Evolutionary conservation across 2,113 vertebrate genomes (phyloP), one percentile per base, ranked within the genome.

Genomic region (Festucalex cinctus): DNA sequence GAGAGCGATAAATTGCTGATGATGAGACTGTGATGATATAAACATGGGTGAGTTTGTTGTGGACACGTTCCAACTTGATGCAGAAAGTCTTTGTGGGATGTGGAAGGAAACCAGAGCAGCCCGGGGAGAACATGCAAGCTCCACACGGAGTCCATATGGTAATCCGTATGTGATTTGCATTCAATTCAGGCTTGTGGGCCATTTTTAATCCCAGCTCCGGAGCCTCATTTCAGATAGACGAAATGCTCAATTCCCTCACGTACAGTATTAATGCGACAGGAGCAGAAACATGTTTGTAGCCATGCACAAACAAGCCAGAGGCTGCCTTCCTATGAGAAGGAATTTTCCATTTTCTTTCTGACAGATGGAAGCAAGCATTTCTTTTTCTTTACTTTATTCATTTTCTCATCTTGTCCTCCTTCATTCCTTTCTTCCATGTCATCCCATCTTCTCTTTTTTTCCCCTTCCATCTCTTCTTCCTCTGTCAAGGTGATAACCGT

Each of bases 401-500:
- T 9, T 10, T 66, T 46, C 26, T 37, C 46, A 63, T 63, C 58
- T 57, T n/a, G 35, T 32, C 46, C 63, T 44, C 9, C 13, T 10
- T 64, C n/a, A 26, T 37, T 2, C 36, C 39, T 48, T 49, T 58
- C 6, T 39, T 57, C 17, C 26, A 14, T n/a, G n/a, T n/a, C 65
- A 13, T 65, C 59, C 9, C 65, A 46, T 46, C 53, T 59, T 17
- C 26, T 62, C 10, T 8, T n/a, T 36, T 16, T 20, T 24, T 14
- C 13, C 41, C 9, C 6, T 0, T 22, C 26, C 17, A 24, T 39
- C 54, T 54, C 13, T 67, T 43, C n/a, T 65, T 32, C 19, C 54
- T 20, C 12, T 54, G 36, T 56, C 56, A 28, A 19, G 44, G 56
- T 70, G 68, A 54, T 46, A 64, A 66, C 57, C 63, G 35, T 57